These are phyloP conservation scores for Schmidtea mediterranea DNA, from an alignment of 1,140 invertebrate genomes.

Conservation along the genomic window DNA sequence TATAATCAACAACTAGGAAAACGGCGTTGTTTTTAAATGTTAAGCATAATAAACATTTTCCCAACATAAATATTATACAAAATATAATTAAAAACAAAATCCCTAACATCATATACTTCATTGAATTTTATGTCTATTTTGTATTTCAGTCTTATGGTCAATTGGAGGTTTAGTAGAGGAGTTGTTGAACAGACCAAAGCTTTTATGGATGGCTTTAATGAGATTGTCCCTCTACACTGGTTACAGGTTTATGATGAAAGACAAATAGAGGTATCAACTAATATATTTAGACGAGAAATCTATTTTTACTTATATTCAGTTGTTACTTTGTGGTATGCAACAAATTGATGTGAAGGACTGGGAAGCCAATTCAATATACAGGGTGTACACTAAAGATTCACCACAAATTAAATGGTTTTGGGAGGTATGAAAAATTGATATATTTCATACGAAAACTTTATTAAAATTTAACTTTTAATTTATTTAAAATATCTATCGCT, in stretches of 20 bases:
- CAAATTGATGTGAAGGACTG: constrained; percentile 97
- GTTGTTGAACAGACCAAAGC: constrained; percentile 77
- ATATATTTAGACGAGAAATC: no score
- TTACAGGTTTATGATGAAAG: constrained; percentile 85
- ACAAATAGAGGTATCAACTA: constrained; percentile 46
- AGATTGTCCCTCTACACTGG: constrained; percentile 80
- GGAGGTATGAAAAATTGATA: constrained; percentile 18
- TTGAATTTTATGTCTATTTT: no score
- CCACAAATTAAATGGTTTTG: constrained; percentile 91
- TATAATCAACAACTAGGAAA: no score
- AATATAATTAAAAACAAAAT: no score
- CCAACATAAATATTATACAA: no score
- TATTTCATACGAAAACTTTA: no score
- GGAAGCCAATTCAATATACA: constrained; percentile 74
- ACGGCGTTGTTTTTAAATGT: no score
- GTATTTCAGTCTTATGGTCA: constrained; percentile 43
- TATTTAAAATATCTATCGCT: no score
- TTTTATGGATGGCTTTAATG: constrained; percentile 60
- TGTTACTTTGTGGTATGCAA: constrained; percentile 82
- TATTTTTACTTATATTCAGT: constrained; percentile 58
- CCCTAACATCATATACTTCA: no score
- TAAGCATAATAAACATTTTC: no score
- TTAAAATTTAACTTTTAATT: no score
- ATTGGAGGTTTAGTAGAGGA: constrained; percentile 74
- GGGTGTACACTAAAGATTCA: constrained; percentile 70